These are phyloP conservation scores for Nothocercus nigrocapillus DNA, from an alignment of 2,113 vertebrate species.

Conservation along the genomic window DNA sequence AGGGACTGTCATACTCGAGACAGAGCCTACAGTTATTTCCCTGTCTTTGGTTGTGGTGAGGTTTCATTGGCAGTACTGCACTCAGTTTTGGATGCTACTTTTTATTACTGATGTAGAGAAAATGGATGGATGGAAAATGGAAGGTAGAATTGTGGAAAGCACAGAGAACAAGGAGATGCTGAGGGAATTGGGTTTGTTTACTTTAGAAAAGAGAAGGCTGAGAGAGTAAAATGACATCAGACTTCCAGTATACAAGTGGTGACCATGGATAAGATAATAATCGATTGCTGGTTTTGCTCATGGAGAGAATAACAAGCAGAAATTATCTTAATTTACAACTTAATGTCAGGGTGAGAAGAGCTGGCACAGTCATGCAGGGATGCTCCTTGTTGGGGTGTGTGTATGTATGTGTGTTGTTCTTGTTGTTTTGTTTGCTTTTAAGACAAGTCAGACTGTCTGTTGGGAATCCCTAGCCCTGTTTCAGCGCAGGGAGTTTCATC, in stretches of 20 bases:
- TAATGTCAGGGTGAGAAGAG: neutral
- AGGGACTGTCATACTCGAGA: neutral
- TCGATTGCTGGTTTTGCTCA: neutral
- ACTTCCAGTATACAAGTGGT: neutral
- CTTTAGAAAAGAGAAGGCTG: neutral
- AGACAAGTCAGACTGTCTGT: neutral
- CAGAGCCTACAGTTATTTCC: neutral
- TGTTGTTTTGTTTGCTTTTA: neutral
- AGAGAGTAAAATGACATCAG: neutral
- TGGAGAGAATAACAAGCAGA: neutral
- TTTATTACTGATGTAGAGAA: neutral
- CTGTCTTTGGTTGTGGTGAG: neutral
- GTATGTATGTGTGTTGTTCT: neutral
- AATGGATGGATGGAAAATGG: neutral
- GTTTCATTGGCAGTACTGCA: neutral
- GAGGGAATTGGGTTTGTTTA: neutral
- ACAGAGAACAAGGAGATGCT: neutral
- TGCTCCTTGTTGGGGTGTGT: neutral
- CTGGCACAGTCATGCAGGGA: neutral
- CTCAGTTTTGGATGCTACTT: neutral
- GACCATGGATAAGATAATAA: accelerated
- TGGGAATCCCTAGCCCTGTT: neutral
- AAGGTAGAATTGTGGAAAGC: neutral
- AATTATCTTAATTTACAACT: neutral
- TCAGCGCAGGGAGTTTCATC: neutral